Evolutionary conservation across 2,113 vertebrate genomes (phyloP), one percentile per base, ranked within the genome.

Genomic region (Zeus faber): DNA sequence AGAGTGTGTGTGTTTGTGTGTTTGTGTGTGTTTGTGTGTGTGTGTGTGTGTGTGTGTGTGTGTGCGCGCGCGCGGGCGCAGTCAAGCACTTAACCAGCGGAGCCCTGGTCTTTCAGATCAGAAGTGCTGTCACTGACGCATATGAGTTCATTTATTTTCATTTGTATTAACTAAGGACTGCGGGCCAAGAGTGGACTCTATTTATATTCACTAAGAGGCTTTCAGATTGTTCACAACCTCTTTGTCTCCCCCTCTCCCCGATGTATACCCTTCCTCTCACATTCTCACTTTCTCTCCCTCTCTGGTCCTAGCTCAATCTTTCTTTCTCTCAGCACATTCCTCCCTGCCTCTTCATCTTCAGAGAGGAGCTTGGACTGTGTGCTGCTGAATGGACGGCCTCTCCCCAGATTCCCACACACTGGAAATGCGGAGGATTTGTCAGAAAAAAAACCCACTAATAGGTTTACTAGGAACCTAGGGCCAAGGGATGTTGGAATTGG

Each of bases 81-180:
- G 53, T 74, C 62, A 59, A 65, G 70, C 35, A 20, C 29, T 67
- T 71, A 67, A 73, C 67, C 69, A 62, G 62, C 14, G n/a, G 4
- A 5, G 52, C 54, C 60, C 39, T 68, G 53, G 52, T 78, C 60
- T 49, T 66, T 27, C 31, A 50, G 66, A 73, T 73, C 54, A 62
- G 49, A 43, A 49, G 60, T 24, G 44, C 52, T 79, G 62, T 69
- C 76, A 71, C 47, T 63, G 74, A 80, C 72, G 70, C 70, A 72
- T 58, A 39, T 61, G 29, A 70, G 52, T 72, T 79, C 16, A 83
- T 82, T 78, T 73, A 62, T 47, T 75, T 75, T 66, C 31, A 80
- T 81, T 77, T 79, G 76, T 72, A 70, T 70, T 66, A 79, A 70
- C 74, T 54, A 64, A 71, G 56, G 77, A 62, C 50, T 65, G 62